phyloP scores from a whole-genome alignment of 2,113 vertebrate species.

The Aix galericulata region DNA sequence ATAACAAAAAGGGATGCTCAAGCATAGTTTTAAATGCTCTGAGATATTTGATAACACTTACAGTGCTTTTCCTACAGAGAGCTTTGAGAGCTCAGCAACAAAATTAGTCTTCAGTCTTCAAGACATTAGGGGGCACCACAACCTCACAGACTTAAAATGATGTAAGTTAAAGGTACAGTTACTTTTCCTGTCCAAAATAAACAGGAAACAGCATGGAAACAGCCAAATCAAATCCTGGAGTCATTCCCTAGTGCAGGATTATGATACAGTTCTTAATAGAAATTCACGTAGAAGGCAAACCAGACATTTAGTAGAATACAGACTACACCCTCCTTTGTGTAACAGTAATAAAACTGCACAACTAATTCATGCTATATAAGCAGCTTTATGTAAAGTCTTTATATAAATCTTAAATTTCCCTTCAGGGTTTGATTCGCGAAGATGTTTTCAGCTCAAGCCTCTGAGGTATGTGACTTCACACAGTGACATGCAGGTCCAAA shows the following conservation, averaged over 20 bases:
- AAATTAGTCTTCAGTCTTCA: background rate
- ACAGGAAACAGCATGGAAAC: background rate
- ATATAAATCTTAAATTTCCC: constrained; percentile 26
- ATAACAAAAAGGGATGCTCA: background rate
- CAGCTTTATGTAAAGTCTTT: background rate
- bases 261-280: background rate
- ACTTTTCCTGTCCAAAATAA: background rate
- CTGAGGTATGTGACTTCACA: background rate
- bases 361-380: background rate
- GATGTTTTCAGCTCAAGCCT: background rate
- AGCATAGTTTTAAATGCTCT: background rate
- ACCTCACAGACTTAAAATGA: background rate
- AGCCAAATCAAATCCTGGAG: background rate
- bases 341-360: background rate
- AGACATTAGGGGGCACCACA: constrained; percentile 50
- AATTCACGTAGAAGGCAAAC: background rate
- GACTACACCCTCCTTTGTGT: background rate
- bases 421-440: constrained; percentile 1
- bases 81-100: background rate
- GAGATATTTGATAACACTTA: background rate
- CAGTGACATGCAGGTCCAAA: background rate
- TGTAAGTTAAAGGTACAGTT: background rate
- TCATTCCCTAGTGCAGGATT: background rate
- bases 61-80: background rate
- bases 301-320: background rate